Percentiles rank a stretch among this genome's conserved stretches.
These are phyloP conservation scores for Mythimna impura DNA, from an alignment of 2,888 invertebrate genomes.

Conservation along the genomic window DNA sequence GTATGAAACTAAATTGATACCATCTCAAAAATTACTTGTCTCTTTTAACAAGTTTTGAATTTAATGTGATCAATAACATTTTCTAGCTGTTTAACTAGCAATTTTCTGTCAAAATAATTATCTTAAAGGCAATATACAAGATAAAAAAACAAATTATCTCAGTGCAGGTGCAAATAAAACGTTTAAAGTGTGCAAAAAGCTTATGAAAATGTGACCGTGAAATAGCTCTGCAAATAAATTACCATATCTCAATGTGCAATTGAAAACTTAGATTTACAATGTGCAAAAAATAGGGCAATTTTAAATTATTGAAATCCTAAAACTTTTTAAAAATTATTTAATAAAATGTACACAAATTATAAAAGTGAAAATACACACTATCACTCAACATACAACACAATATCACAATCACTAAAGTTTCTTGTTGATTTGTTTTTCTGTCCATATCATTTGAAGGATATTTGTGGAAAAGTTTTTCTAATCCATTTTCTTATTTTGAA, in stretches of 20 bases:
- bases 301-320: slow-evolving; percentile 38
- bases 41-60: neutral
- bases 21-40: neutral
- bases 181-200: slow-evolving; percentile 30
- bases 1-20: neutral
- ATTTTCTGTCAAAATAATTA: neutral
- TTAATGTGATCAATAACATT: no score
- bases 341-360: slow-evolving; percentile 45
- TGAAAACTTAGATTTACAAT: neutral
- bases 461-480: no score
- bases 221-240: neutral
- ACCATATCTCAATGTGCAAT: slow-evolving; percentile 12
- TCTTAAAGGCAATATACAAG: neutral
- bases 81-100: neutral
- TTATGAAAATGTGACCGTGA: slow-evolving; percentile 3
- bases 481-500: no score
- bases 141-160: slow-evolving; percentile 9
- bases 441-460: no score
- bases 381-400: slow-evolving; percentile 29
- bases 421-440: no score
- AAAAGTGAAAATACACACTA: slow-evolving; percentile 53
- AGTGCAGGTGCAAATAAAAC: slow-evolving; percentile 56
- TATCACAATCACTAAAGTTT: neutral
- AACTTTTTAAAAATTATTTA: slow-evolving; percentile 45
- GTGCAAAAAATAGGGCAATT: slow-evolving; percentile 26